Evolutionary conservation across 2,888 invertebrate genomes (phyloP).

Genomic region (Drosophila phalerata): DNA sequence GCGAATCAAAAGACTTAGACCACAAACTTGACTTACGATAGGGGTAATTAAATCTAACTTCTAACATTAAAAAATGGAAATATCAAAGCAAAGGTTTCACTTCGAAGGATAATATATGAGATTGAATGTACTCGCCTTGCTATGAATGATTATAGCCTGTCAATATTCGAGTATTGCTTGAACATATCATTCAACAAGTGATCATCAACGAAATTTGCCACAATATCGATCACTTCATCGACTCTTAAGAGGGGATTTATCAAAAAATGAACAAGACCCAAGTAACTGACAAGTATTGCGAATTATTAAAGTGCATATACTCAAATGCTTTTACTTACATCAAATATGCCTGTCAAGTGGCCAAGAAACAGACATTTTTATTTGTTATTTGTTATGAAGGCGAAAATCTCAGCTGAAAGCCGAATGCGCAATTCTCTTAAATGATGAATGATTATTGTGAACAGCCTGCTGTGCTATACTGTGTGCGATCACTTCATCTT

Average conservation of each 20-base stretch:
- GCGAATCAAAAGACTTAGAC: slow-evolving; percentile 54
- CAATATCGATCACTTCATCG: slow-evolving; percentile 48
- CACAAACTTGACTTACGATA: slow-evolving; percentile 50
- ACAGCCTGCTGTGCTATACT: slow-evolving; percentile 50
- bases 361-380: slow-evolving; percentile 72
- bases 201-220: slow-evolving; percentile 21
- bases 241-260: slow-evolving; percentile 12
- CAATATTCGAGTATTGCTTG: neutral
- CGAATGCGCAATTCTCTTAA: slow-evolving; percentile 46
- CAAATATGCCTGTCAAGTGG: slow-evolving; percentile 57
- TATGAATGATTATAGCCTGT: neutral
- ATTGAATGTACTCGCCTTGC: neutral
- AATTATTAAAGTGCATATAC: slow-evolving; percentile 57
- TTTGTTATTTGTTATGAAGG: slow-evolving; percentile 63
- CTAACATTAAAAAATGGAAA: no score
- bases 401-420: slow-evolving; percentile 57
- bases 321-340: slow-evolving; percentile 1
- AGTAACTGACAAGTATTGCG: slow-evolving; percentile 60
- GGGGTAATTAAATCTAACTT: no score
- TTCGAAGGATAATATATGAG: neutral
- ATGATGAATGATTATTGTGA: slow-evolving; percentile 76
- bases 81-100: no score
- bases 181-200: neutral
- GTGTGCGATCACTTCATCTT: slow-evolving; percentile 56
- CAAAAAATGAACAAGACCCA: slow-evolving; percentile 30